Evolutionary conservation across 2,113 vertebrate genomes (phyloP), one percentile per base, ranked within the genome.

Genomic region (Platysteira castanea): DNA sequence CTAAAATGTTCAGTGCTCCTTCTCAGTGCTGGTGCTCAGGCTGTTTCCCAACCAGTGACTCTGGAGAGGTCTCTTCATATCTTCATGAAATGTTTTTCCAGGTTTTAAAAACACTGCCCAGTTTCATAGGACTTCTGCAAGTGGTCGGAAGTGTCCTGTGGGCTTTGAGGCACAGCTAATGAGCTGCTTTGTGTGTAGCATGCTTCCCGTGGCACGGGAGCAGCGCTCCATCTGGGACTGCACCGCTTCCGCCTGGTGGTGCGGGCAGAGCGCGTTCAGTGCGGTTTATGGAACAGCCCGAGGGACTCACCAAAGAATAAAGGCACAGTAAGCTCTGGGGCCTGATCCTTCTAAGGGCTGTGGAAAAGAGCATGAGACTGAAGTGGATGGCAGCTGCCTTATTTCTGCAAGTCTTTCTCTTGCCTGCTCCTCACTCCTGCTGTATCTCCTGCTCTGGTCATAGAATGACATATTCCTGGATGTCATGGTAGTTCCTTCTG

Each of bases 161-260:
- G 37, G 59, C 4, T 47, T 54, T 41, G 12, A 16, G 49, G 39
- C 46, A 30, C 50, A 33, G 28, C n/a, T 75, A 33, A 37, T 18
- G 44, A 79, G 27, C 53, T 60, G 50, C 63, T 56, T 56, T 42
- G 26, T 12, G 9, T 5, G 22, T 22, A 15, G 23, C 1, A 1
- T 6, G 33, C 33, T 94, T 65, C 33, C 60, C 26, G 1, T 28
- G 13, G 49, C 37, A 20, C 35, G 19, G 26, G 41, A 80, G 63
- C 63, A 70, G 42, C 5, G 2, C 63, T 35, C 13, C 1, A 10
- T 27, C 37, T 46, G 42, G 44, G 71, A 56, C 35, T 47, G 67
- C 39, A 26, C 11, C 2, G 2, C 84, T 71, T 57, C 60, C 0
- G 0, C 65, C n/a, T 22, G 15, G 37, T 37, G 39, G 33, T 30